Evolutionary conservation across 2,888 invertebrate genomes (phyloP), one percentile per base, ranked within the genome.

Genomic region (Scelioninae gen. 2): DNA sequence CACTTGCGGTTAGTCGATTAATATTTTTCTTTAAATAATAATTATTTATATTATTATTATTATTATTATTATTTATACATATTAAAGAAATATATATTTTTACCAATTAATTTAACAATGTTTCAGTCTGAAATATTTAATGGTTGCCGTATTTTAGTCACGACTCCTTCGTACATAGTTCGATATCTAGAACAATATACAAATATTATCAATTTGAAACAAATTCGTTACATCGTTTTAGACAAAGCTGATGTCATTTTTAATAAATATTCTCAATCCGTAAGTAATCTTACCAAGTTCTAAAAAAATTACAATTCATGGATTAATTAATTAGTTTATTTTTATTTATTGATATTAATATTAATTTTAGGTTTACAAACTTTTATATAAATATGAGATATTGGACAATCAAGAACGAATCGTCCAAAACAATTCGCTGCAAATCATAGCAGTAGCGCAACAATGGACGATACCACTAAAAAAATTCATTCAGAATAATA

Each of bases 111-210:
- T n/a, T n/a, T n/a, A n/a, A n/a, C n/a, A n/a, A n/a, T n/a, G n/a
- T 71, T 78, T 63, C 41, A 84, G 83, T 78, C 82, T 31, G 74
- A 80, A 61, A 79, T 84, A 37, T 82, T 75, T 39, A 91, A 91
- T 78, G 92, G 92, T 0, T 92, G 92, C 81, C 92, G 93, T 77
- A 86, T 95, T 45, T 85, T 95, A 33, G 88, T 95, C 1, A 88
- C 91, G 5, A 94, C 94, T 0, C 92, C 94, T 0, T 84, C 88
- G 0, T 88, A 89, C 82, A 83, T 90, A 80, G 77, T 88, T 70
- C 81, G 91, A 78, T 80, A n/a, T n/a, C 90, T 82, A 72, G 89
- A 79, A 73, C 87, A 77, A 81, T 83, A 19, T 78, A 76, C 31
- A 67, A 69, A 86, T 15, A 81, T 89, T 3, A 85, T 92, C 0